These are phyloP conservation scores for Antedon bifida DNA, from an alignment of 35 echinoderm and acorn worm species.

Conservation along the genomic window DNA sequence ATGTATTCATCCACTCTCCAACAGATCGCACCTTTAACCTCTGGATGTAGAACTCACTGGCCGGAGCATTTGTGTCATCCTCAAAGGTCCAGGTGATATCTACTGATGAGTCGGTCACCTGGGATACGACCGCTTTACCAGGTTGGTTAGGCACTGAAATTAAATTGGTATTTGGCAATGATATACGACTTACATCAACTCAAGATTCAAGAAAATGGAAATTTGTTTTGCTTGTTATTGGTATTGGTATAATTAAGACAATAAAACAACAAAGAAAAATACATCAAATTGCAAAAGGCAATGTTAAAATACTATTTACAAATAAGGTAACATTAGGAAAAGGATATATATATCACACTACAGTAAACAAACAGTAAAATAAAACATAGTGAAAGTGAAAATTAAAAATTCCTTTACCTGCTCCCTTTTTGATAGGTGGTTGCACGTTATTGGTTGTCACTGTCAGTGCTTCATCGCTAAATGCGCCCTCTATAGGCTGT, in stretches of 20 bases:
- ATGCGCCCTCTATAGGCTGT: not conserved
- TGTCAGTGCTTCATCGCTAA: not conserved
- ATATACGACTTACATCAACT: not conserved
- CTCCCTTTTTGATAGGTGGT: not conserved
- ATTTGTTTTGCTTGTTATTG: not conserved
- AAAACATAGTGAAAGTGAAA: no score
- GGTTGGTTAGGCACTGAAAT: slow-evolving; percentile 44
- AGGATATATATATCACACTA: no score
- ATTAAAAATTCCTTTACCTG: not conserved
- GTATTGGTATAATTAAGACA: no score
- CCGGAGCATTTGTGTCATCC: not conserved
- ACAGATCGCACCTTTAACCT: slow-evolving; percentile 21
- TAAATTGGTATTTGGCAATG: no score
- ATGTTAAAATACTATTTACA: no score
- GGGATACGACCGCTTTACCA: slow-evolving; percentile 45
- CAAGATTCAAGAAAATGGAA: not conserved
- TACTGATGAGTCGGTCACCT: slow-evolving; percentile 59
- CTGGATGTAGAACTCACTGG: slow-evolving; percentile 47
- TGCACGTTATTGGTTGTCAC: not conserved
- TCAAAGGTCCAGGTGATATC: slow-evolving; percentile 52
- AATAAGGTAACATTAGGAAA: no score
- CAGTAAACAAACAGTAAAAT: no score
- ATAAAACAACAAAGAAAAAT: no score
- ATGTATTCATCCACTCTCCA: slow-evolving; percentile 25
- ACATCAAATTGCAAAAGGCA: no score